These are phyloP conservation scores for Melanostigma gelatinosum DNA, from an alignment of 2,113 vertebrate species.

Conservation along the genomic window DNA sequence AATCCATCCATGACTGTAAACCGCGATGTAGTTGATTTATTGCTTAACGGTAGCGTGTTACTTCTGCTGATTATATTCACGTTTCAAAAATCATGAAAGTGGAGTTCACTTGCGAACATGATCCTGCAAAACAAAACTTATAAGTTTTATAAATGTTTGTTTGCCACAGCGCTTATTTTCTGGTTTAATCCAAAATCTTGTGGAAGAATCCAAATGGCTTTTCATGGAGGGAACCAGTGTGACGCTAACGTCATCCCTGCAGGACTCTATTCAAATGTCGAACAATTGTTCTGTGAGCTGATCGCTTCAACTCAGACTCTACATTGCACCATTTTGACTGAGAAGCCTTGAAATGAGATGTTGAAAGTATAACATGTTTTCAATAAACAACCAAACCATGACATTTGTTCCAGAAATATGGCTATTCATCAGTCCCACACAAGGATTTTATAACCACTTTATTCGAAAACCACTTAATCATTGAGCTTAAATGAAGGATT, in stretches of 20 bases:
- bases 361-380: conserved; percentile 12
- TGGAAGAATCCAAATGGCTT: background rate
- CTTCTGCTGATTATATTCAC: too few species aligned
- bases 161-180: background rate
- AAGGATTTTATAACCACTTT: background rate
- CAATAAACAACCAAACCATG: conserved; percentile 24
- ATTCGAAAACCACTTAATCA: background rate
- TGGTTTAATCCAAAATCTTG: background rate
- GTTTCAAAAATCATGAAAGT: too few species aligned
- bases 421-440: background rate
- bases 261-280: background rate
- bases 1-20: too few species aligned
- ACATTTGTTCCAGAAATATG: background rate
- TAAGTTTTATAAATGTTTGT: too few species aligned
- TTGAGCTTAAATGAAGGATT: background rate
- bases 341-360: conserved; percentile 14
- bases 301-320: background rate
- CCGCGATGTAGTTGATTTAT: too few species aligned
- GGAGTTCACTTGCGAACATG: too few species aligned
- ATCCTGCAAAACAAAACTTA: too few species aligned
- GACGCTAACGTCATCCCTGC: too few species aligned
- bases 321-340: background rate
- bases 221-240: background rate
- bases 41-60: too few species aligned
- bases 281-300: background rate